Conservation (phyloP, 2,113 vertebrate species). For the Sclerurus mexicanus region DNA sequence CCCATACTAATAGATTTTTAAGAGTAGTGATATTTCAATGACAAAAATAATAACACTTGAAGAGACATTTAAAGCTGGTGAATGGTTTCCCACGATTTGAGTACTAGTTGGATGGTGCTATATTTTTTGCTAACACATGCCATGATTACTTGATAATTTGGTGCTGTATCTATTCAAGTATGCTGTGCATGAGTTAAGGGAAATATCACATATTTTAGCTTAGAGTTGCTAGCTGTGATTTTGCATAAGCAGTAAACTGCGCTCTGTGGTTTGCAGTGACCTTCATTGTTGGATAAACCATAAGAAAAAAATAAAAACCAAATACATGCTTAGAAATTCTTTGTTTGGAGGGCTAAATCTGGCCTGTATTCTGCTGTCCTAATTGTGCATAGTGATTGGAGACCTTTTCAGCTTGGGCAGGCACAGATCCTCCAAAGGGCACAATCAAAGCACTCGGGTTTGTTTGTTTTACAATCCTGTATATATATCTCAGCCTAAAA, state of each 20-base stretch:
- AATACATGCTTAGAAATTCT: background rate
- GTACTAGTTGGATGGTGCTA: background rate
- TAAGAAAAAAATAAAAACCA: background rate
- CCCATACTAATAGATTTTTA: background rate
- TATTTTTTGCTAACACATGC: background rate
- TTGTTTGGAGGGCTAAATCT: conserved; percentile 45
- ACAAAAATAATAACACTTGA: background rate
- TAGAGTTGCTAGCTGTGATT: background rate
- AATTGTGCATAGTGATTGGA: conserved; percentile 12
- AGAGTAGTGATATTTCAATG: background rate
- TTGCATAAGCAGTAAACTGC: background rate
- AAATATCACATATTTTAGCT: background rate
- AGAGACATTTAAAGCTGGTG: background rate
- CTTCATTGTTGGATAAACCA: background rate
- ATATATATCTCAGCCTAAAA: background rate
- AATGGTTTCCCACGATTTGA: background rate
- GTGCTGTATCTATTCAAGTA: background rate
- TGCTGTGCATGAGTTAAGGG: background rate
- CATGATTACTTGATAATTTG: background rate
- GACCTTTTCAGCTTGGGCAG: conserved; percentile 42
- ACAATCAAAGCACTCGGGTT: background rate
- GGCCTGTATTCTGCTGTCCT: conserved; percentile 20
- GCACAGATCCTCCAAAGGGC: background rate
- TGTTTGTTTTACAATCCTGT: background rate
- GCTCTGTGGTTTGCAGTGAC: background rate